Conservation (phyloP, 2,113 vertebrate genomes). For the Chionis minor region DNA sequence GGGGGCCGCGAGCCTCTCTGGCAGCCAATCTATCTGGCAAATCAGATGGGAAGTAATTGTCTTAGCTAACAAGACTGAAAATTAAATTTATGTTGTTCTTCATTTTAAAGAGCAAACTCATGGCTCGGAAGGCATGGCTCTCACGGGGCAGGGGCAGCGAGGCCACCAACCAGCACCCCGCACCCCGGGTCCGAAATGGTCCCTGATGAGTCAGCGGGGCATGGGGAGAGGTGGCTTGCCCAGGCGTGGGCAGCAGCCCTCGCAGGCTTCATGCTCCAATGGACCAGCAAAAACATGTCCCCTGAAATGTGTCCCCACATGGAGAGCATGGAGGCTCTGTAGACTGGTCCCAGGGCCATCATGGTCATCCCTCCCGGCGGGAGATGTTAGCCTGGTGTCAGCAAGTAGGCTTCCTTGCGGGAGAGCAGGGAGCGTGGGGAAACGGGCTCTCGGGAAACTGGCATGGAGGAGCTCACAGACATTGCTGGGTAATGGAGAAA, state of each 20-base stretch:
- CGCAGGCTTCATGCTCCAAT: accelerated
- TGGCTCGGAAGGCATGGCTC: not conserved
- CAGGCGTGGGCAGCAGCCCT: not conserved
- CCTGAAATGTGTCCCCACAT: accelerated
- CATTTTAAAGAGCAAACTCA: not conserved
- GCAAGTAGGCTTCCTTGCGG: not conserved
- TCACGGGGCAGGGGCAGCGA: not conserved
- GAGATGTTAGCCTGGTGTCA: not conserved
- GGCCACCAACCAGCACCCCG: accelerated
- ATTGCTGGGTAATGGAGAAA: accelerated
- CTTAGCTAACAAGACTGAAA: constrained; percentile 34
- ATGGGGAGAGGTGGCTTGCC: accelerated
- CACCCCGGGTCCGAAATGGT: accelerated
- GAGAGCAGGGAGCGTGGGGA: not conserved
- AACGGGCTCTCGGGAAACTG: not conserved
- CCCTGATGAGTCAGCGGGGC: not conserved
- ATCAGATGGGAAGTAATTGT: constrained; percentile 44
- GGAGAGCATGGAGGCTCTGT: accelerated
- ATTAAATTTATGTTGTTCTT: not conserved
- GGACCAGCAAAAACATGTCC: not conserved
- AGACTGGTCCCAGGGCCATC: not conserved
- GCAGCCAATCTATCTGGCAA: constrained; percentile 12
- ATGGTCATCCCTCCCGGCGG: not conserved
- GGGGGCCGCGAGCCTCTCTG: not conserved
- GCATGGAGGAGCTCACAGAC: not conserved